These are phyloP conservation scores for Drosophila colorata DNA, from an alignment of 2,888 invertebrate genomes.

Conservation along the genomic window DNA sequence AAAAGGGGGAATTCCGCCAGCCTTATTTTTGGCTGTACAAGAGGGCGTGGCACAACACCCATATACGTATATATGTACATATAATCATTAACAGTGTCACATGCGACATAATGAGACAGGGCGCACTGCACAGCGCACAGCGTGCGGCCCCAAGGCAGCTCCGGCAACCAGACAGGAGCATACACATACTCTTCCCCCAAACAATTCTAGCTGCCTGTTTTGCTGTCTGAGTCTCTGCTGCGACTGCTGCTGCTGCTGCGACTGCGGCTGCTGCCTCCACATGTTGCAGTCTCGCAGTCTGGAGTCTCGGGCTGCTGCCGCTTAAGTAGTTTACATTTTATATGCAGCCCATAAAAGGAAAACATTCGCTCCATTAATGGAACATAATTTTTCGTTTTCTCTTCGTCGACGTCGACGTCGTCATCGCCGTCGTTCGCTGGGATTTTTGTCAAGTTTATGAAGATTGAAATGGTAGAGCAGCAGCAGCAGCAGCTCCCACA, in stretches of 20 bases:
- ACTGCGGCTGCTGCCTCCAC: constrained; percentile 31
- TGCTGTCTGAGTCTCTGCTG: constrained; percentile 14
- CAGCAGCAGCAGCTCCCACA: constrained; percentile 35
- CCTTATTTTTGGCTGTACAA: constrained; percentile 17
- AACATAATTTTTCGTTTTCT: constrained; percentile 80
- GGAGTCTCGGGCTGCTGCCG: constrained; percentile 55
- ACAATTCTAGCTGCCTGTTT: constrained; percentile 27
- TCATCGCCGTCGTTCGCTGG: constrained; percentile 50
- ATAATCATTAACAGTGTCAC: constrained; percentile 85
- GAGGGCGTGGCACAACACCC: constrained; percentile 52
- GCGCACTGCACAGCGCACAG: constrained; percentile 51
- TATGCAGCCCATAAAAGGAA: constrained; percentile 77
- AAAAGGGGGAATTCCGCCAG: constrained; percentile 5
- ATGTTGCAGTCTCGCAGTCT: constrained; percentile 46
- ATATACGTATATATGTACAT: constrained; percentile 54
- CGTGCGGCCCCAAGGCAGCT: constrained; percentile 55
- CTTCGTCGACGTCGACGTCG: constrained; percentile 43
- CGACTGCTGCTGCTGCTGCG: constrained; percentile 17
- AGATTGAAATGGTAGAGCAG: constrained; percentile 71
- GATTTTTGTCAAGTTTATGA: constrained; percentile 81
- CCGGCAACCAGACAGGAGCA: constrained; percentile 47
- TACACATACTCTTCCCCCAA: constrained; percentile 34
- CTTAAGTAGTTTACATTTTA: constrained; percentile 84
- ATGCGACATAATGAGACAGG: constrained; percentile 84
- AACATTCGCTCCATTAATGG: constrained; percentile 81